Conservation (phyloP, 2,888 invertebrate species). For the Bedellia somnulentella region DNA sequence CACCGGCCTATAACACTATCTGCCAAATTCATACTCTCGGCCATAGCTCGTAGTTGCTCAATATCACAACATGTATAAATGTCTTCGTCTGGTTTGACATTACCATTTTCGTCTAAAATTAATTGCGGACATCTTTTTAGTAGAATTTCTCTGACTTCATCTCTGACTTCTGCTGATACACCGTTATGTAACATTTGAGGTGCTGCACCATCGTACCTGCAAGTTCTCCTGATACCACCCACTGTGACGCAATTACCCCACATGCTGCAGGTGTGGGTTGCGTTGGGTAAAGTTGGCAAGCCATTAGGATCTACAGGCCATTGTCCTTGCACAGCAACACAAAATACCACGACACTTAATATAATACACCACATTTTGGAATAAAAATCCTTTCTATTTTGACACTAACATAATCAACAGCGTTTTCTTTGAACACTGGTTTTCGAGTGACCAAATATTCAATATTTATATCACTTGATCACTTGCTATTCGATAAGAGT, state of each 20-base stretch:
- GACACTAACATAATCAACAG: too few relatives aligned
- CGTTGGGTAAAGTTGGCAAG: slow-evolving; percentile 1
- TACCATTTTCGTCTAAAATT: slow-evolving; percentile 32
- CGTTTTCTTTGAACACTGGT: too few relatives aligned
- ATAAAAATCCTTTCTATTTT: too few relatives aligned
- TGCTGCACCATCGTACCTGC: slow-evolving; percentile 21
- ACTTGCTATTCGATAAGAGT: slow-evolving; percentile 23
- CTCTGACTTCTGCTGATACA: slow-evolving; percentile 26
- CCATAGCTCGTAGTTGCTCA: slow-evolving; percentile 53
- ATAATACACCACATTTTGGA: slow-evolving; percentile 1
- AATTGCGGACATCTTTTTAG: slow-evolving; percentile 65
- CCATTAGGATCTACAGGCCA: slow-evolving; percentile 4
- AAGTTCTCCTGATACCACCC: slow-evolving; percentile 22
- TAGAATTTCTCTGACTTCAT: slow-evolving; percentile 33
- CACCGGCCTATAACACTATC: slow-evolving; percentile 76
- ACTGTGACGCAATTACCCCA: slow-evolving; percentile 25
- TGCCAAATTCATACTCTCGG: slow-evolving; percentile 60
- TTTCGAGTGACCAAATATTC: too few relatives aligned
- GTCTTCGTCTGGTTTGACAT: slow-evolving; percentile 23
- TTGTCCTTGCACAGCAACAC: slow-evolving; percentile 5
- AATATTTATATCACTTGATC: too few relatives aligned
- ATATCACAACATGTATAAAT: slow-evolving; percentile 65
- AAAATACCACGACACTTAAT: slow-evolving; percentile 13
- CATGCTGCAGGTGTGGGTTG: slow-evolving; percentile 21
- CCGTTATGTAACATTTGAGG: slow-evolving; percentile 18